Evolutionary conservation across 2,797 vertebrate genomes (phyloP).

Genomic region (Thunnus albacares): DNA sequence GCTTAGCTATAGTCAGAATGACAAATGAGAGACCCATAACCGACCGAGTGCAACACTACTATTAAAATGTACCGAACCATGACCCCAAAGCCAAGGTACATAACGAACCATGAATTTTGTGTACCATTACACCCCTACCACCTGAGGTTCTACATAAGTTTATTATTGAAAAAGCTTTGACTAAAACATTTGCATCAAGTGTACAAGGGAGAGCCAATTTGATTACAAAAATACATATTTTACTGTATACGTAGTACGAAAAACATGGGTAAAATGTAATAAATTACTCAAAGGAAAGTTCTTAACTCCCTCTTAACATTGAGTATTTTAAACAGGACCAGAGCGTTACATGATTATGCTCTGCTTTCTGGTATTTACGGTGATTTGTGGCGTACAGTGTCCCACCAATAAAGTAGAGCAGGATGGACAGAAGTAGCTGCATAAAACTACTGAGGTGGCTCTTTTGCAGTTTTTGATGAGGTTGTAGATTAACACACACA

Average conservation of each 20-base stretch:
- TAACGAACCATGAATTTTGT: too few relatives aligned
- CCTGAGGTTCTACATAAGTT: neutral
- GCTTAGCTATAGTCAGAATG: too few relatives aligned
- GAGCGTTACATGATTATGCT: constrained; percentile 10
- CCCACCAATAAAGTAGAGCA: constrained; percentile 25
- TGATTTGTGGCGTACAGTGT: constrained; percentile 31
- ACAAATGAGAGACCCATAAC: too few relatives aligned
- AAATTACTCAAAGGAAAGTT: constrained; percentile 48
- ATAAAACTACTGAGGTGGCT: constrained; percentile 38
- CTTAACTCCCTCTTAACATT: constrained; percentile 10
- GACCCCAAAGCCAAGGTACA: too few relatives aligned
- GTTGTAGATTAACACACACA: constrained; percentile 36
- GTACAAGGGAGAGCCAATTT: constrained; percentile 47
- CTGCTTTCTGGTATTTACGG: constrained; percentile 55
- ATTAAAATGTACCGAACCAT: too few relatives aligned
- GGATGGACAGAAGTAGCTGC: constrained; percentile 44
- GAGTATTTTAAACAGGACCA: constrained; percentile 14
- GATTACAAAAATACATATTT: constrained; percentile 61
- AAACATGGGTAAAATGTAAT: constrained; percentile 23
- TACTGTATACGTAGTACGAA: constrained; percentile 26
- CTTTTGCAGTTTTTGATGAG: constrained; percentile 53
- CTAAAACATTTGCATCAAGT: constrained; percentile 31
- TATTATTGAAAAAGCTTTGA: constrained; percentile 19
- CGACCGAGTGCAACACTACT: too few relatives aligned
- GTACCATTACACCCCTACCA: neutral